Evolutionary conservation across 2,113 vertebrate species (phyloP), one percentile per base, ranked within the genome.

Genomic region (Thryonomys swinderianus): DNA sequence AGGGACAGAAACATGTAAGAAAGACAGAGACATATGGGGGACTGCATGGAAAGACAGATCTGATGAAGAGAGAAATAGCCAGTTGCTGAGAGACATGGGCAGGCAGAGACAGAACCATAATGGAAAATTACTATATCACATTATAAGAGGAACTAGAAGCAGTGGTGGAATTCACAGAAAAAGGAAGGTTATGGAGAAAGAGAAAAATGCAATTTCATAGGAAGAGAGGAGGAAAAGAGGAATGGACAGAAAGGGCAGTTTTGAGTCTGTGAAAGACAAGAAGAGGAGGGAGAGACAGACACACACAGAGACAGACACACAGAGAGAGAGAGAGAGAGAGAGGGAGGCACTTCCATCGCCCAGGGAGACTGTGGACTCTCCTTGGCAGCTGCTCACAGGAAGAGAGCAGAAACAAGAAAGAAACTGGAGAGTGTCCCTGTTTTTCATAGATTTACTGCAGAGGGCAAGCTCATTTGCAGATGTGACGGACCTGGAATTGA

Each of bases 401-500:
- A n/a, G 32, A 30, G 17, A 9, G 4, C 13, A 5, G 23, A 9
- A 25, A n/a, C 48, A 12, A 32, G n/a, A 62, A 76, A 37, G 69
- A 67, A 79, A 30, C 37, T 42, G 66, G 32, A 90, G 32, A 93
- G 8, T 10, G 9, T 67, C 67, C 71, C 74, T 91, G 53, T 48
- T 92, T 85, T n/a, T 40, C 11, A 37, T 62, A 53, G 45, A 73
- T 91, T 42, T 94, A 32, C 71, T 80, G 57, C 34, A 64, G 85
- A 92, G 62, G 88, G 57, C 64, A 83, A 59, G 83, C 95, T 85
- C 93, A 86, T 7, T 97, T 84, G 94, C 25, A 59, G 81, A 93
- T 21, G 73, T 40, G 80, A 87, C 85, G 92, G 81, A 48, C 18
- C 25, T 82, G 13, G 32, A 90, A 95, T 93, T 64, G 13, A 48